phyloP scores from a whole-genome alignment of 2,888 invertebrate species.

The Eristalis intricaria region DNA sequence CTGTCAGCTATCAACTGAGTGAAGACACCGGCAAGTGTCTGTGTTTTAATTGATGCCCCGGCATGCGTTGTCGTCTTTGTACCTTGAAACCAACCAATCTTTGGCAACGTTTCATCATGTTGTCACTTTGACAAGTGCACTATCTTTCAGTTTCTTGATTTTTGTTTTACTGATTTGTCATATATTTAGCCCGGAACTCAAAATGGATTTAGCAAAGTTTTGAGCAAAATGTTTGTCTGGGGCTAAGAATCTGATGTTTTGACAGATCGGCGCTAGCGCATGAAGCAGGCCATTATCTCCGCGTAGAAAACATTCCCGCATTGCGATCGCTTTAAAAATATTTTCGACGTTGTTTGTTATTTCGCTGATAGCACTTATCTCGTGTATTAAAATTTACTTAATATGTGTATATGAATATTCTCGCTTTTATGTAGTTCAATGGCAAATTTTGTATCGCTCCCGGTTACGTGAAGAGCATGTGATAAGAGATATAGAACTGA shows the following conservation, averaged over 20 bases:
- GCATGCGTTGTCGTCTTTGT: not conserved
- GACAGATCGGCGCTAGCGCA: not conserved
- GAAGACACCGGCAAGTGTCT: too few relatives aligned
- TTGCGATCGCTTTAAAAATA: not conserved
- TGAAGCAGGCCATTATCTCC: not conserved
- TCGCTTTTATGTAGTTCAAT: constrained; percentile 10
- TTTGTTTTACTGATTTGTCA: too few relatives aligned
- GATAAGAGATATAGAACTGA: not conserved
- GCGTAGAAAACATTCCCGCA: not conserved
- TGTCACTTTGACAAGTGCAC: not conserved
- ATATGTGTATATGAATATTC: not conserved
- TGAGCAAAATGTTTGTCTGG: not conserved
- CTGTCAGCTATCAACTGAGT: too few relatives aligned
- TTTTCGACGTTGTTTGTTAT: constrained; percentile 3
- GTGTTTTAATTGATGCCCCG: too few relatives aligned
- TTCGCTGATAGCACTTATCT: constrained; percentile 2
- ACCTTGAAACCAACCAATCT: not conserved
- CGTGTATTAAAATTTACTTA: not conserved
- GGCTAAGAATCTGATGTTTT: not conserved
- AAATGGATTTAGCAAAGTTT: not conserved
- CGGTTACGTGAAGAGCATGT: not conserved
- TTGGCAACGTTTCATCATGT: not conserved
- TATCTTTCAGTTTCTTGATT: not conserved
- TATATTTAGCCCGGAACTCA: too few relatives aligned
- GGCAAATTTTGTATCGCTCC: not conserved